A percentile compares a stretch with the other conserved stretches of the same genome.
Evolutionary conservation across 1,140 invertebrate species (phyloP).

Genomic region (Drosophila hydei): DNA sequence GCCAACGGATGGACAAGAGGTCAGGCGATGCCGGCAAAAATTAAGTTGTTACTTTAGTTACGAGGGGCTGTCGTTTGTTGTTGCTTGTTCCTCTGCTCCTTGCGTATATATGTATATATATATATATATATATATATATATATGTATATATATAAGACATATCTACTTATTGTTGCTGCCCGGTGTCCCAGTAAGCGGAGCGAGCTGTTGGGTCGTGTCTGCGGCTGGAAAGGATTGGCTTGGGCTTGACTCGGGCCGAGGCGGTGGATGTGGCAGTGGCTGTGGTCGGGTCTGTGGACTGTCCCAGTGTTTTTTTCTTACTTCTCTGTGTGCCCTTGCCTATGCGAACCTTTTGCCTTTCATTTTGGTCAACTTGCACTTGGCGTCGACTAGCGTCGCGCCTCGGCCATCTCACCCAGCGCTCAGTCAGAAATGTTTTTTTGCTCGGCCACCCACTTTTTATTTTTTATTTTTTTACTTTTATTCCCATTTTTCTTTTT

Average conservation of each 20-base stretch:
- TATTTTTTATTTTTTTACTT: not conserved
- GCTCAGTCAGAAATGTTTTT: constrained; percentile 20
- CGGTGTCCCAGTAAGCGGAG: constrained; percentile 1
- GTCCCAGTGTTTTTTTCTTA: constrained; percentile 43
- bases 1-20: constrained; percentile 30
- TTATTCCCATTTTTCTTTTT: constrained; percentile 29
- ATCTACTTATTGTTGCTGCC: constrained; percentile 43
- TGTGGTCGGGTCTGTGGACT: not conserved
- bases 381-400: constrained; percentile 47
- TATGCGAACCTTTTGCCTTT: constrained; percentile 68
- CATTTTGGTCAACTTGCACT: constrained; percentile 78
- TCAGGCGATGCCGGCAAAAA: constrained; percentile 57
- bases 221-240: constrained; percentile 12
- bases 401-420: not conserved
- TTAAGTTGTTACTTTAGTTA: constrained; percentile 75
- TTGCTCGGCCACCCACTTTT: constrained; percentile 1
- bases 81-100: not conserved
- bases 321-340: constrained; percentile 50
- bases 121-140: not conserved
- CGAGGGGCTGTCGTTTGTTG: constrained; percentile 5
- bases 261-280: not conserved
- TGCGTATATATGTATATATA: not conserved
- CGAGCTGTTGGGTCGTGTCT: constrained; percentile 3
- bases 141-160: constrained; percentile 22
- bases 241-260: not conserved